Percentiles rank a stretch among this genome's conserved stretches.
Evolutionary conservation across 2,888 invertebrate genomes (phyloP).

Genomic region (Lepidocyrtoides sp.): DNA sequence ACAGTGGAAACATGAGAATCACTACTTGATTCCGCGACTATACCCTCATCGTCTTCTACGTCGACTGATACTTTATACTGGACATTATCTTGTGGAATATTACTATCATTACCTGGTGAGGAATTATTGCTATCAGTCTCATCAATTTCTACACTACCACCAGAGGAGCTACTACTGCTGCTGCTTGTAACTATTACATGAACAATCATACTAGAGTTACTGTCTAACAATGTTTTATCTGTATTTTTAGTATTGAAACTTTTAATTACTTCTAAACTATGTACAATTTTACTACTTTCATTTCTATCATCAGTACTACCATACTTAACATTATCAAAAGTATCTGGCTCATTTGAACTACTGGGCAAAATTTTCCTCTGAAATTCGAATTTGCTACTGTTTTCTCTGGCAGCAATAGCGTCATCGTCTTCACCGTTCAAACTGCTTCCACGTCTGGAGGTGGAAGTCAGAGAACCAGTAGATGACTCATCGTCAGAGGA

Average conservation of each 20-base stretch:
- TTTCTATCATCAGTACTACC: neutral
- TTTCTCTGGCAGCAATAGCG: neutral
- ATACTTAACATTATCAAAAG: neutral
- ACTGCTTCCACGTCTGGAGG: constrained; percentile 25
- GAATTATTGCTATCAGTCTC: constrained; percentile 71
- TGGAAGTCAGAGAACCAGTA: constrained; percentile 10
- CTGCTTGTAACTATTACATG: constrained; percentile 82
- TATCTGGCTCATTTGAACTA: constrained; percentile 48
- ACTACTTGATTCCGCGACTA: constrained; percentile 37
- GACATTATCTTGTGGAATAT: constrained; percentile 25
- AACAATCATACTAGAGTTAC: constrained; percentile 83
- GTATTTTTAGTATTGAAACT: neutral
- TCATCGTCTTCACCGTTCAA: constrained; percentile 6
- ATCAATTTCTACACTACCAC: constrained; percentile 56
- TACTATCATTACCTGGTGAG: constrained; percentile 9
- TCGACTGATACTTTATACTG: constrained; percentile 48
- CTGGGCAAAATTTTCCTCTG: constrained; percentile 9
- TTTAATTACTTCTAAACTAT: constrained; percentile 53
- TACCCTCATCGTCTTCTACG: constrained; percentile 19
- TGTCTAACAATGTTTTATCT: neutral
- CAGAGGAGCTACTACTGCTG: constrained; percentile 72
- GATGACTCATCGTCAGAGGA: neutral
- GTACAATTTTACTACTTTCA: neutral
- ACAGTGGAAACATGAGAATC: constrained; percentile 29
- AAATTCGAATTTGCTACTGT: constrained; percentile 46